Conservation (phyloP, 2,797 vertebrate genomes). For the Cygnus olor region DNA sequence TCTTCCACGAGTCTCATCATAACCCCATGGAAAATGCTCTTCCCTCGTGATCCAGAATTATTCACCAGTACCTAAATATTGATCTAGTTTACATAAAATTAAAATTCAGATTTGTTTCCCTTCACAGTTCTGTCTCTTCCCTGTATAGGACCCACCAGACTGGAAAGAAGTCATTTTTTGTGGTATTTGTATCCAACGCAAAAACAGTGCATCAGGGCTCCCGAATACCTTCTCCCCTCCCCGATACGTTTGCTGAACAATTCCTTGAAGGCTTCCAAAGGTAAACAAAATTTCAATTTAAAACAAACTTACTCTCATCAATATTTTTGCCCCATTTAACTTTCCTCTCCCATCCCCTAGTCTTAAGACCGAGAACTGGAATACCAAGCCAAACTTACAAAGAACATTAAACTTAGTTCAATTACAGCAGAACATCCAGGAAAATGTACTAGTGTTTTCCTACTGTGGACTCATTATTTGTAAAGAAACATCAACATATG, state of each 20-base stretch:
- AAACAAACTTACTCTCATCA: neutral
- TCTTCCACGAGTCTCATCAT: neutral
- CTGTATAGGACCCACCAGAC: neutral
- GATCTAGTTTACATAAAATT: neutral
- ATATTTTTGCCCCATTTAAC: neutral
- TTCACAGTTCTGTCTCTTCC: neutral
- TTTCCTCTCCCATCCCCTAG: neutral
- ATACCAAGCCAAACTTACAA: neutral
- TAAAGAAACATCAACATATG: conserved; percentile 6
- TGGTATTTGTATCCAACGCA: neutral
- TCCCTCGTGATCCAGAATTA: neutral
- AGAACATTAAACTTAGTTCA: neutral
- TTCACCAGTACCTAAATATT: neutral
- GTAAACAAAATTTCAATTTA: neutral
- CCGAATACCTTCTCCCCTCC: neutral
- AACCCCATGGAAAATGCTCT: neutral
- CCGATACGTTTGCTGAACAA: neutral
- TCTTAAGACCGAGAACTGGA: neutral
- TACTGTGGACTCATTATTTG: neutral
- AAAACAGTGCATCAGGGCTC: neutral
- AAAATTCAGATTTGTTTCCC: neutral
- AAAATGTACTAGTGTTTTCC: neutral
- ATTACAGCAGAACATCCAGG: neutral
- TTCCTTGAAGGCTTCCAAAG: neutral
- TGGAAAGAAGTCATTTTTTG: neutral